Conservation (phyloP, 2,113 vertebrate species). For the Nanorana parkeri region DNA sequence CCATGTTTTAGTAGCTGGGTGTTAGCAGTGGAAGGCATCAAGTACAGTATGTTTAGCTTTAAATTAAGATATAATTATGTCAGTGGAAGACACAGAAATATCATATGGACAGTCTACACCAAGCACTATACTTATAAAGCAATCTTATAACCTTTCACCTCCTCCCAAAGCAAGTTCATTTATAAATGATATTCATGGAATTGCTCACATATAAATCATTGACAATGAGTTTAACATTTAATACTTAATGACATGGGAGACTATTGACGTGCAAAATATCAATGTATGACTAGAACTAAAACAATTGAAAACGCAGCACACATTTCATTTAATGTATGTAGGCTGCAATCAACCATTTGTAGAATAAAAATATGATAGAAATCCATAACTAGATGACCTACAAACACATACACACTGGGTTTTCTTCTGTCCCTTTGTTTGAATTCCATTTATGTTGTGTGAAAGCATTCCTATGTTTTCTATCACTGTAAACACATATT, state of each 20-base stretch:
- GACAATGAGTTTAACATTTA: slow-evolving; percentile 59
- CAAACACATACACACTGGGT: background rate
- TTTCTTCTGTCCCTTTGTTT: background rate
- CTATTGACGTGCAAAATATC: slow-evolving; percentile 56
- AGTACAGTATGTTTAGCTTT: no score
- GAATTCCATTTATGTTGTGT: slow-evolving; percentile 4
- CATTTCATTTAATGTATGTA: slow-evolving; percentile 1
- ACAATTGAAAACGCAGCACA: slow-evolving; percentile 19
- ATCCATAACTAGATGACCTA: background rate
- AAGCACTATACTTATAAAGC: background rate
- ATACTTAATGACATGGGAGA: slow-evolving; percentile 57
- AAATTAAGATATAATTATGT: no score
- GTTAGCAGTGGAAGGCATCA: no score
- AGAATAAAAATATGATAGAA: slow-evolving; percentile 23
- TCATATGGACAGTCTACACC: background rate
- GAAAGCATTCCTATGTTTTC: background rate
- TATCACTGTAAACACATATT: slow-evolving; percentile 15
- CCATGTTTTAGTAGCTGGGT: no score
- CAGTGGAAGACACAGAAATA: no score
- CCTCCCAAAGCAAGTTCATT: slow-evolving; percentile 45
- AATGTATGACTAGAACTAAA: slow-evolving; percentile 50
- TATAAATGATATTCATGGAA: slow-evolving; percentile 57
- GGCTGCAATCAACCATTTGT: slow-evolving; percentile 23
- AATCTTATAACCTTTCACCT: slow-evolving; percentile 4
- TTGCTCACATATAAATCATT: slow-evolving; percentile 57